phyloP scores from a whole-genome alignment of 53 echinoderm and acorn worm genomes.

The Patiria pectinifera region DNA sequence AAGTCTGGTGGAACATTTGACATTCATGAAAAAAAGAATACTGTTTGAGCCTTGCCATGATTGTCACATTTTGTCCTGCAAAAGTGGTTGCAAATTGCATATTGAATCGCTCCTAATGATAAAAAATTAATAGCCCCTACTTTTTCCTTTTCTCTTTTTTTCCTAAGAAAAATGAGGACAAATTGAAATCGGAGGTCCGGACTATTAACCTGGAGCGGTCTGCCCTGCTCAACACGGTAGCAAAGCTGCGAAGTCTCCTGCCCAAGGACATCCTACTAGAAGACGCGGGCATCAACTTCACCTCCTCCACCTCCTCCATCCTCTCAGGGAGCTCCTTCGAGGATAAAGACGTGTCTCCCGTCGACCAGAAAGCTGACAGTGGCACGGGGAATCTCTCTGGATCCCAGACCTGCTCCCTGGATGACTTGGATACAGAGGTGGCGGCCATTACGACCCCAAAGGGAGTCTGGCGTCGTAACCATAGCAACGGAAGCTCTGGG shows the following conservation, averaged over 20 bases:
- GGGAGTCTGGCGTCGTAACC: slow-evolving; percentile 43
- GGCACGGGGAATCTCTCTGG: slow-evolving; percentile 56
- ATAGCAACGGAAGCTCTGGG: slow-evolving; percentile 52
- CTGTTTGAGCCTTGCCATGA: background rate
- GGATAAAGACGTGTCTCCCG: slow-evolving; percentile 44
- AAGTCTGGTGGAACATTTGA: no score
- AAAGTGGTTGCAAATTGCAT: background rate
- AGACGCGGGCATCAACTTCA: slow-evolving; percentile 79
- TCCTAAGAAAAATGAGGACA: slow-evolving; percentile 71
- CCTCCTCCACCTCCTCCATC: slow-evolving; percentile 46
- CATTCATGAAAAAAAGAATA: no score
- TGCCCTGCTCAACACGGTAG: slow-evolving; percentile 81
- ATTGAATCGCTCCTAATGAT: background rate
- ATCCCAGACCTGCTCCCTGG: slow-evolving; percentile 54
- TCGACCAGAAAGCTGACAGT: slow-evolving; percentile 55
- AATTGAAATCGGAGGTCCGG: slow-evolving; percentile 75
- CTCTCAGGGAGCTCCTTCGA: slow-evolving; percentile 54
- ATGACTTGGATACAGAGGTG: slow-evolving; percentile 54
- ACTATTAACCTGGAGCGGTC: slow-evolving; percentile 83
- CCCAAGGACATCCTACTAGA: slow-evolving; percentile 76
- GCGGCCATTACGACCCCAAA: slow-evolving; percentile 33
- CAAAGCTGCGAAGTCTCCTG: slow-evolving; percentile 79
- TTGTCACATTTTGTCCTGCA: background rate
- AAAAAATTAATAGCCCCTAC: background rate
- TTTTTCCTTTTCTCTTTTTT: slow-evolving; percentile 6